Evolutionary conservation across 2,888 invertebrate genomes (phyloP), one percentile per base, ranked within the genome.

Genomic region (Nymphalis c-album): DNA sequence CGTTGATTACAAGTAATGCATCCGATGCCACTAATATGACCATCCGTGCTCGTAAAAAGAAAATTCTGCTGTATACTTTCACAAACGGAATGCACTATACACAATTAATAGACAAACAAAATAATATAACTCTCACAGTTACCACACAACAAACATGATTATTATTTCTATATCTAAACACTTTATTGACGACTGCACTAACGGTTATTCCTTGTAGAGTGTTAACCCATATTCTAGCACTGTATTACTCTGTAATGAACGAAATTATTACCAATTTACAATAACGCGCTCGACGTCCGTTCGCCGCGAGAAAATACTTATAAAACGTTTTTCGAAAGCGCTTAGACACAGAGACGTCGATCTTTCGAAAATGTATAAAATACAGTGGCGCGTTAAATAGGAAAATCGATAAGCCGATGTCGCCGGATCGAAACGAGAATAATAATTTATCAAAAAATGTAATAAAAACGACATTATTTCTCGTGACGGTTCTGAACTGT

Each of bases 391-490:
- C 86, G 86, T 85, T 87, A 88, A 90, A 91, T 90, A 89, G 85
- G 87, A 91, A 91, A 91, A 91, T 90, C 91, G 91, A 91, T 91
- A 88, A 87, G 85, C 86, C 87, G 88, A 84, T 80, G 83, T 81
- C 82, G 83, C 84, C 83, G 86, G 84, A 85, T 85, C 84, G 82
- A 87, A 91, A 89, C 87, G 90, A 87, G 85, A 87, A 91, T 88
- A 87, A 88, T 87, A 88, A 90, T 91, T 91, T 90, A 91, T 91
- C 91, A 91, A 92, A 92, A 92, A 90, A 90, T 91, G 85, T 91
- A 92, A 91, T 92, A 92, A 90, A 91, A 91, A 91, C 90, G 88
- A 88, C 91, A 92, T 92, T 88, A 91, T 91, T 91, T 88, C 88
- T 86, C 82, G 85, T 88, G 87, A 88, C 89, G 84, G 87, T 82